These are phyloP conservation scores for Drepanosiphum platanoidis DNA, from an alignment of 2,888 invertebrate genomes.

Conservation along the genomic window DNA sequence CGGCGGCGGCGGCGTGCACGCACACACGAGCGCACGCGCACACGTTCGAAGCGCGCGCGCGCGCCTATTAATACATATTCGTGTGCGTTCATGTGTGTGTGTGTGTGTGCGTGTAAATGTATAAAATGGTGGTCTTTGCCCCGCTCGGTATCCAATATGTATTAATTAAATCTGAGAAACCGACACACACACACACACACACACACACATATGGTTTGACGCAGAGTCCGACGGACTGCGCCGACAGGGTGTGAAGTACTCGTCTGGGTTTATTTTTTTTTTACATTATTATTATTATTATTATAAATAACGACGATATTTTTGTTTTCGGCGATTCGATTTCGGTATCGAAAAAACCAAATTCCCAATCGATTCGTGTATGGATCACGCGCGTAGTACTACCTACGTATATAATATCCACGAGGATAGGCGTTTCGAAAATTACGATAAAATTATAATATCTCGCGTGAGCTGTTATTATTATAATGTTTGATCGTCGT, in stretches of 20 bases:
- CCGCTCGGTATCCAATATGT: neutral
- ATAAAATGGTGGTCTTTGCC: conserved; percentile 20
- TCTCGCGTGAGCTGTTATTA: no score
- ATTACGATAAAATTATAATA: neutral
- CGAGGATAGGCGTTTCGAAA: neutral
- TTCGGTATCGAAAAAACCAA: neutral
- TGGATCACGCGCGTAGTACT: no score
- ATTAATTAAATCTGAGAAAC: conserved; percentile 7
- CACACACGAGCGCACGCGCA: neutral
- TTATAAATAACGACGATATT: neutral
- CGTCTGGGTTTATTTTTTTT: neutral
- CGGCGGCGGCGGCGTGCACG: conserved; percentile 15
- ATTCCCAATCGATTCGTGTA: neutral
- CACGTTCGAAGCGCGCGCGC: conserved; percentile 17
- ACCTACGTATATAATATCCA: neutral
- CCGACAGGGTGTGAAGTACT: neutral
- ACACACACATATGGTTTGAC: conserved; percentile 1
- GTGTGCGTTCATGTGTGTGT: neutral
- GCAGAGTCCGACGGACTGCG: no score
- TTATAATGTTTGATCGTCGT: neutral
- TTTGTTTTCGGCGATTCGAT: neutral
- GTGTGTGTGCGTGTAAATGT: neutral
- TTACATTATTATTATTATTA: neutral
- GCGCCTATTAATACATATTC: conserved; percentile 27
- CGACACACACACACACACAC: no score